A percentile compares a stretch with the other conserved stretches of the same genome.
Conservation (phyloP, 2,888 invertebrate genomes). For the Netelia virgata region DNA sequence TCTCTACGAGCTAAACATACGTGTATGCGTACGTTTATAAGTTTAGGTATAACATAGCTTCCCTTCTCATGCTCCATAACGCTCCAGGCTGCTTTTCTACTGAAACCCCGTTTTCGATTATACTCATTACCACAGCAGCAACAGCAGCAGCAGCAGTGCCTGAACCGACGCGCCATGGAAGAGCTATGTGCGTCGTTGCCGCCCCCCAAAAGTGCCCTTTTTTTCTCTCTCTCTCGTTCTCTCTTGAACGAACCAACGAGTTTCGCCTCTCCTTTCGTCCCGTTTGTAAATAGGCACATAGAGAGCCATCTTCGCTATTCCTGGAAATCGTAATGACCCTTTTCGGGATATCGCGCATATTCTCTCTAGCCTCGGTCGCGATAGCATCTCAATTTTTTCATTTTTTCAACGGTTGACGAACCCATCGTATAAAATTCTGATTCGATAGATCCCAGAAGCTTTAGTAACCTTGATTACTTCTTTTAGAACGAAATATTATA, state of each 20-base stretch:
- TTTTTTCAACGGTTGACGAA: neutral
- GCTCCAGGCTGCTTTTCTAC: slow-evolving; percentile 82
- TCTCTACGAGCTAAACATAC: neutral
- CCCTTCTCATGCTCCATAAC: slow-evolving; percentile 32
- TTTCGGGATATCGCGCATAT: slow-evolving; percentile 23
- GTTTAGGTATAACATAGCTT: slow-evolving; percentile 29
- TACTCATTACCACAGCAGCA: slow-evolving; percentile 80
- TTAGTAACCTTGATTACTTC: too few relatives aligned
- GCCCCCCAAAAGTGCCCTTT: slow-evolving; percentile 39
- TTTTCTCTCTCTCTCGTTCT: slow-evolving; percentile 33
- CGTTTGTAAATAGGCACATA: slow-evolving; percentile 68
- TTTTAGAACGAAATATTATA: too few relatives aligned
- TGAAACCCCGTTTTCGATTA: slow-evolving; percentile 79
- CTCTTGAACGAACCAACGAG: slow-evolving; percentile 5
- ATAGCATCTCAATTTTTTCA: neutral
- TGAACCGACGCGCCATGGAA: slow-evolving; percentile 23
- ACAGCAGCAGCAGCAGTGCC: slow-evolving; percentile 35
- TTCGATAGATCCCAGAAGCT: too few relatives aligned
- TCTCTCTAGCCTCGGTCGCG: neutral
- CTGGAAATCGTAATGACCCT: slow-evolving; percentile 73
- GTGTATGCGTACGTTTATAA: slow-evolving; percentile 49
- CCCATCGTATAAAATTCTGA: too few relatives aligned
- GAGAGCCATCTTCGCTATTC: slow-evolving; percentile 75
- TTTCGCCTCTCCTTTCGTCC: slow-evolving; percentile 34
- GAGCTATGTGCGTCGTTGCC: slow-evolving; percentile 58